phyloP scores from a whole-genome alignment of 1,140 invertebrate species.

The Magallana angulata region DNA sequence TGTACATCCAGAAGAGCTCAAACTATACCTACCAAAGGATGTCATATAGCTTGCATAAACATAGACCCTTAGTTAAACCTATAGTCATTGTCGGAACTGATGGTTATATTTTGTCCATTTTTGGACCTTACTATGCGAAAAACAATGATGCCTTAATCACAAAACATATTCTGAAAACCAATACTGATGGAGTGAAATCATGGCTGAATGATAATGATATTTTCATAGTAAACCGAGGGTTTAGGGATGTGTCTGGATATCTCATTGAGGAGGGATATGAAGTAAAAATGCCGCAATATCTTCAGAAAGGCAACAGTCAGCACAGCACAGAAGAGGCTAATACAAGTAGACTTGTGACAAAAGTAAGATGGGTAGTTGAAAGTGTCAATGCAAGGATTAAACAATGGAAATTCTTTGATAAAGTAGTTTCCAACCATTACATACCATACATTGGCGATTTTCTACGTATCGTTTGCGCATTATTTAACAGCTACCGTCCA shows the following conservation, averaged over 20 bases:
- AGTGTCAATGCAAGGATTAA: constrained; percentile 45
- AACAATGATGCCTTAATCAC: background rate
- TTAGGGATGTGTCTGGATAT: constrained; percentile 22
- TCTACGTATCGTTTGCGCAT: constrained; percentile 23
- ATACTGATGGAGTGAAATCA: background rate
- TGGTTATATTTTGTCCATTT: constrained; percentile 41
- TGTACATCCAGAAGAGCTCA: constrained; percentile 44
- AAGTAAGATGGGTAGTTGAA: background rate
- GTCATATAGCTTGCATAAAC: constrained; percentile 39
- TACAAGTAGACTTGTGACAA: constrained; percentile 34
- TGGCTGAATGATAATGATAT: constrained; percentile 40
- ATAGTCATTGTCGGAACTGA: constrained; percentile 42
- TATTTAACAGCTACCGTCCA: constrained; percentile 11
- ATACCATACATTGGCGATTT: constrained; percentile 32
- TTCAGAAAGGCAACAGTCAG: constrained; percentile 35
- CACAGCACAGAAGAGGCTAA: constrained; percentile 50
- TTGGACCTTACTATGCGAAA: constrained; percentile 40
- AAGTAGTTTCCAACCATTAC: constrained; percentile 14
- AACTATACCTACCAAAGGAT: constrained; percentile 39
- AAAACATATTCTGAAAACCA: constrained; percentile 44
- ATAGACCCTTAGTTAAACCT: constrained; percentile 40
- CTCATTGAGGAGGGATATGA: constrained; percentile 19
- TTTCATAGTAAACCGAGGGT: constrained; percentile 44
- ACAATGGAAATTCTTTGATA: constrained; percentile 42
- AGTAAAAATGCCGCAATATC: constrained; percentile 37